Conservation (phyloP, 2,797 vertebrate genomes). For the Protonibea diacanthus region DNA sequence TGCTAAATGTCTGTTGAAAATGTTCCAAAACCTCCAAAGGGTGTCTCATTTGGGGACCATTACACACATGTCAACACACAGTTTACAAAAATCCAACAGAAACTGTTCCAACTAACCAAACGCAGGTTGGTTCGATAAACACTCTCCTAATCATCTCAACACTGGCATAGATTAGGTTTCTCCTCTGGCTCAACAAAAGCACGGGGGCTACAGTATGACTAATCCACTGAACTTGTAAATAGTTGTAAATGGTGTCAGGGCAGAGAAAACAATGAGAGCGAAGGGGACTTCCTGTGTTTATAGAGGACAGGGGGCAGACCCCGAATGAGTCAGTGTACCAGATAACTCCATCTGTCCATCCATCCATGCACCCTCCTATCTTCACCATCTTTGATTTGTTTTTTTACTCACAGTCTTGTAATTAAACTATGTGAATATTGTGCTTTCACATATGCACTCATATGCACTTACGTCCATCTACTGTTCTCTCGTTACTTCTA, state of each 20-base stretch:
- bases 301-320: conserved; percentile 80
- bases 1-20: conserved; percentile 60
- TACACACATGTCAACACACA: conserved; percentile 71
- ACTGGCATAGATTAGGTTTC: conserved; percentile 80
- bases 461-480: not conserved
- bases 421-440: conserved; percentile 3
- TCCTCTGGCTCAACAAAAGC: conserved; percentile 80
- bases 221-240: conserved; percentile 87
- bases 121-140: conserved; percentile 78
- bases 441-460: not conserved
- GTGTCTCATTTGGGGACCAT: conserved; percentile 67
- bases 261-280: conserved; percentile 86
- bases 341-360: conserved; percentile 68
- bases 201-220: conserved; percentile 84
- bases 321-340: conserved; percentile 81
- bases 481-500: conserved; percentile 81
- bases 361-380: conserved; percentile 47
- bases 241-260: conserved; percentile 83
- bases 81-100: conserved; percentile 78
- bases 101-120: conserved; percentile 75
- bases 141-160: conserved; percentile 80
- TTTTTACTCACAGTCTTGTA: conserved; percentile 1
- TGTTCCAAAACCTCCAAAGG: conserved; percentile 61
- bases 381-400: conserved; percentile 23
- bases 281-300: conserved; percentile 89